phyloP scores from a whole-genome alignment of 2,888 invertebrate genomes.

The Calliphora vomitoria region DNA sequence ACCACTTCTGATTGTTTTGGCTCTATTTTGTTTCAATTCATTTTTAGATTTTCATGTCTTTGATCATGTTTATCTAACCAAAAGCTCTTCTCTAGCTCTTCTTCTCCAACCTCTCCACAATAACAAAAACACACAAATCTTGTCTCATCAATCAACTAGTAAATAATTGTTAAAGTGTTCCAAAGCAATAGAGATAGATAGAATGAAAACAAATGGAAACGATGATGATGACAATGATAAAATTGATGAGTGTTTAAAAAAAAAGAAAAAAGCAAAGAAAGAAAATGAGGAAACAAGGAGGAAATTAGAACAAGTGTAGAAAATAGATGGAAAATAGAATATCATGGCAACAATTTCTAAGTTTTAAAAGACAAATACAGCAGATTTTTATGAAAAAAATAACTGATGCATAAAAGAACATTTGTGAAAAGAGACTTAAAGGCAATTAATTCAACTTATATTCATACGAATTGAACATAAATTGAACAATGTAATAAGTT shows the following conservation, averaged over 20 bases:
- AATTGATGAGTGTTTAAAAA: slow-evolving; percentile 15
- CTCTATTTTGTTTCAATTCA: slow-evolving; percentile 40
- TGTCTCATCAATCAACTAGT: slow-evolving; percentile 53
- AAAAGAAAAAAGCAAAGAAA: not conserved
- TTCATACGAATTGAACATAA: too few relatives aligned
- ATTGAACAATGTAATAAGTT: too few relatives aligned
- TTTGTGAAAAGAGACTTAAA: too few relatives aligned
- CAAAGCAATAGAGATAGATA: slow-evolving; percentile 6
- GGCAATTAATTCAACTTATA: too few relatives aligned
- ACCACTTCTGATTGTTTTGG: slow-evolving; percentile 2
- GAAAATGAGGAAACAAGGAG: not conserved
- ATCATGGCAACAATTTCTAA: too few relatives aligned
- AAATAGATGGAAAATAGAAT: not conserved
- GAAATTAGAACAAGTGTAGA: too few relatives aligned
- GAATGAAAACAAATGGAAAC: not conserved
- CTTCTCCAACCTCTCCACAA: not conserved
- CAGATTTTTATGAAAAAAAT: too few relatives aligned
- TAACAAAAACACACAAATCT: slow-evolving; percentile 34
- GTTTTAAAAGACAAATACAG: too few relatives aligned
- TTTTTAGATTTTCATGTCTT: slow-evolving; percentile 26
- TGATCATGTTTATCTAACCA: slow-evolving; percentile 35
- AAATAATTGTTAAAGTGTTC: slow-evolving; percentile 59
- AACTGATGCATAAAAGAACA: too few relatives aligned
- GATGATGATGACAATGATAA: slow-evolving; percentile 30
- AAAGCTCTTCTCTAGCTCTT: not conserved